phyloP scores from a whole-genome alignment of 2,797 vertebrate genomes.

The Clarias pachynema region DNA sequence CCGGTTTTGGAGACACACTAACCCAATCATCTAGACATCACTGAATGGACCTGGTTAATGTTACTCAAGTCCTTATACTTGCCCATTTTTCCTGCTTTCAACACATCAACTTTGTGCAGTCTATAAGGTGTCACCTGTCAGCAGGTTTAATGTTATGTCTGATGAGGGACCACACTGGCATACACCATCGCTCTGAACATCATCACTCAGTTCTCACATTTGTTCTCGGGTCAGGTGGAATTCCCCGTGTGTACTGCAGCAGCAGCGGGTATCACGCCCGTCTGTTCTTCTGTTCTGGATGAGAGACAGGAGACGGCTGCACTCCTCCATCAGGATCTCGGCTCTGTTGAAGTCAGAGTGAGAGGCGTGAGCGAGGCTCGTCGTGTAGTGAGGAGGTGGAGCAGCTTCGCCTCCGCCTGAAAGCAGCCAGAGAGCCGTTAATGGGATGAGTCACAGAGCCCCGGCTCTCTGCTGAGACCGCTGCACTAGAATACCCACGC shows the following conservation, averaged over 20 bases:
- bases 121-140: too few relatives aligned
- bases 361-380: constrained; percentile 28
- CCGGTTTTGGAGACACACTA: too few relatives aligned
- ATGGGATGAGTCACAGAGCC: constrained; percentile 55
- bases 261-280: neutral
- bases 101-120: too few relatives aligned
- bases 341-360: constrained; percentile 19
- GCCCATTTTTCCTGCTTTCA: too few relatives aligned
- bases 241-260: neutral
- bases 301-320: neutral
- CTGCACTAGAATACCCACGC: constrained; percentile 55
- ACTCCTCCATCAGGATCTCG: neutral
- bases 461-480: constrained; percentile 43
- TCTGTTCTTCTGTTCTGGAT: neutral
- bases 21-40: too few relatives aligned
- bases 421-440: constrained; percentile 48
- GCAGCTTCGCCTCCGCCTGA: constrained; percentile 39
- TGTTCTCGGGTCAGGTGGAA: neutral
- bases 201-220: neutral
- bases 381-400: constrained; percentile 29
- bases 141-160: too few relatives aligned
- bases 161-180: too few relatives aligned
- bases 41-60: too few relatives aligned
- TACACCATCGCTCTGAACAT: too few relatives aligned
- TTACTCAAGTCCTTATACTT: too few relatives aligned